Percentiles rank a stretch among this genome's conserved stretches.
Evolutionary conservation across 2,888 invertebrate species (phyloP).

Genomic region (Phlogophora meticulosa): DNA sequence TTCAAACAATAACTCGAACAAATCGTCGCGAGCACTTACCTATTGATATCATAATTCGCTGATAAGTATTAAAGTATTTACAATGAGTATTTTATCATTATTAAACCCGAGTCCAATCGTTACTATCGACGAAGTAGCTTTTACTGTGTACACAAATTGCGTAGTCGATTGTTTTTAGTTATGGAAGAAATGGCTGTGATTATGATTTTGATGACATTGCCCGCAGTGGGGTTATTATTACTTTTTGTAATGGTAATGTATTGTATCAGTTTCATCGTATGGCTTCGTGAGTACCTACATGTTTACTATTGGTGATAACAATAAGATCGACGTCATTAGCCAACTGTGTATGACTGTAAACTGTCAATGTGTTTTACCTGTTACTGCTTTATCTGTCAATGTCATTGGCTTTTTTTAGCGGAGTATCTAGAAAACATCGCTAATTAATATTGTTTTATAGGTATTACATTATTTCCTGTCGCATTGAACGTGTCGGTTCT

Average conservation of each 20-base stretch:
- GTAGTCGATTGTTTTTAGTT: background rate
- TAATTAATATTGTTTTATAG: background rate
- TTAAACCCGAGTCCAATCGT: constrained; percentile 9
- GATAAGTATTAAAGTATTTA: constrained; percentile 40
- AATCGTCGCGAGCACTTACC: background rate
- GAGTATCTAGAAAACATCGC: background rate
- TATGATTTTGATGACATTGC: constrained; percentile 56
- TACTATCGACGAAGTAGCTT: background rate
- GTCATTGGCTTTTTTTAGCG: background rate
- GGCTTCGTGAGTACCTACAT: constrained; percentile 60
- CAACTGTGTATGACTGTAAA: background rate
- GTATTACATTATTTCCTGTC: background rate
- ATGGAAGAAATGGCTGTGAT: constrained; percentile 49
- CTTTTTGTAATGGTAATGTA: constrained; percentile 36
- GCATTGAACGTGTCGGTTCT: background rate
- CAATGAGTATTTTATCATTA: constrained; percentile 28
- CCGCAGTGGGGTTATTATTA: constrained; percentile 53
- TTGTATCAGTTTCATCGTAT: constrained; percentile 31
- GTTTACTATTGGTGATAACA: constrained; percentile 3
- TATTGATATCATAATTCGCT: constrained; percentile 25
- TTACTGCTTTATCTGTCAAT: background rate
- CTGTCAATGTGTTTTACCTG: constrained; percentile 9
- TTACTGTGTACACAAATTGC: background rate
- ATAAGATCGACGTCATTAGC: background rate
- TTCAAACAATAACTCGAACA: background rate